These are phyloP conservation scores for Troides aeacus DNA, from an alignment of 2,888 invertebrate species.

Conservation along the genomic window DNA sequence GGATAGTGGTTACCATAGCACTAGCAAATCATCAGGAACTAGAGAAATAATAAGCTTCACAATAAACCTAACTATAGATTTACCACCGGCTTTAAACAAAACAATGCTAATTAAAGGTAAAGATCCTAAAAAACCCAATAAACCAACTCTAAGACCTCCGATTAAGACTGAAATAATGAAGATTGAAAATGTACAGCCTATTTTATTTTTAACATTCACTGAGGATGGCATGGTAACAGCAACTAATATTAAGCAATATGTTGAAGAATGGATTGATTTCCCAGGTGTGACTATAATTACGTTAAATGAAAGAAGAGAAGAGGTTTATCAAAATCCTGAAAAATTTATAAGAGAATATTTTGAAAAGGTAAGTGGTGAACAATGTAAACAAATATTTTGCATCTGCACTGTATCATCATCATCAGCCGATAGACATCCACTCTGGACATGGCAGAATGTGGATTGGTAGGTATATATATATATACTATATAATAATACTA, in stretches of 20 bases:
- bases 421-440: no score
- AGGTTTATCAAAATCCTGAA: slow-evolving; percentile 76
- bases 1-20: slow-evolving; percentile 71
- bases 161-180: slow-evolving; percentile 42
- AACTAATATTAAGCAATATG: slow-evolving; percentile 69
- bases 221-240: slow-evolving; percentile 75
- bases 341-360: slow-evolving; percentile 79
- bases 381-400: no score
- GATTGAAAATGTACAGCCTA: slow-evolving; percentile 52
- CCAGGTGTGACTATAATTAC: slow-evolving; percentile 61
- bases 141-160: slow-evolving; percentile 42
- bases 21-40: slow-evolving; percentile 52
- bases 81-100: slow-evolving; percentile 67
- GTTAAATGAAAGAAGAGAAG: slow-evolving; percentile 71
- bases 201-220: slow-evolving; percentile 76
- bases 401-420: no score
- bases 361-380: slow-evolving; percentile 65
- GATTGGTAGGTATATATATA: no score
- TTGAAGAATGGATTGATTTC: slow-evolving; percentile 67
- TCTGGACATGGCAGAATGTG: no score
- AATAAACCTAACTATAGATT: slow-evolving; percentile 58
- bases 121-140: slow-evolving; percentile 52
- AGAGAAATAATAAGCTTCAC: slow-evolving; percentile 60
- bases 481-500: no score
- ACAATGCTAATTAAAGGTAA: slow-evolving; percentile 50